Percentiles rank a stretch among this genome's conserved stretches.
These are phyloP conservation scores for Venustaconcha ellipsiformis DNA, from an alignment of 1,140 invertebrate species.

Conservation along the genomic window DNA sequence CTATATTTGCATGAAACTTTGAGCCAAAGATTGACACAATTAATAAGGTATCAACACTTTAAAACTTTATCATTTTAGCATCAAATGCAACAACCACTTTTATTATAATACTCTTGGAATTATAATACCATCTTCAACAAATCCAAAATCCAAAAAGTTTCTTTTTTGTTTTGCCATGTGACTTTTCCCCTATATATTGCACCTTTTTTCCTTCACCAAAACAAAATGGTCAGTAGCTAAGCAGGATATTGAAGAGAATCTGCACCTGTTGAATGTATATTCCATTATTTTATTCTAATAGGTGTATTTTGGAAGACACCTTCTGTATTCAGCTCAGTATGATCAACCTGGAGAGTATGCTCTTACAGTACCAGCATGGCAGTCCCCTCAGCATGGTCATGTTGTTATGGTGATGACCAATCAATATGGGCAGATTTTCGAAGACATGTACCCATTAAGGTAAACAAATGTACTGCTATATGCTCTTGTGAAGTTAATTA, in stretches of 20 bases:
- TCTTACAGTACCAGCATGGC: slow-evolving; percentile 41
- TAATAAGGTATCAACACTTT: no score
- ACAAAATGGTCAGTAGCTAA: no score
- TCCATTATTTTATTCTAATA: slow-evolving; percentile 25
- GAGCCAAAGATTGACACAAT: no score
- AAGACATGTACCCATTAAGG: slow-evolving; percentile 46
- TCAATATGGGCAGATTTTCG: slow-evolving; percentile 51
- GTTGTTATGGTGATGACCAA: slow-evolving; percentile 55
- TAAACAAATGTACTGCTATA: slow-evolving; percentile 14
- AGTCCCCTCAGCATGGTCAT: slow-evolving; percentile 53
- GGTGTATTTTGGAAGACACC: slow-evolving; percentile 52
- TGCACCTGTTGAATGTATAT: background rate
- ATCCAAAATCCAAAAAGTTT: no score
- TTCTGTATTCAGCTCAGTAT: slow-evolving; percentile 33
- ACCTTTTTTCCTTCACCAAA: no score
- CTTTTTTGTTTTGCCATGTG: no score
- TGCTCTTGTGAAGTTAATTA: background rate
- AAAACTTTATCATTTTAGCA: no score
- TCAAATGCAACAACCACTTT: no score
- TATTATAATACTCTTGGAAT: no score
- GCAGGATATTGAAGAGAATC: background rate
- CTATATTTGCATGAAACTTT: no score
- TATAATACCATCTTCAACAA: no score
- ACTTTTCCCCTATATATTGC: no score
- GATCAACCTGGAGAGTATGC: slow-evolving; percentile 35